These are phyloP conservation scores for Steinernema khuongi DNA, from an alignment of 1,140 invertebrate species.

Conservation along the genomic window DNA sequence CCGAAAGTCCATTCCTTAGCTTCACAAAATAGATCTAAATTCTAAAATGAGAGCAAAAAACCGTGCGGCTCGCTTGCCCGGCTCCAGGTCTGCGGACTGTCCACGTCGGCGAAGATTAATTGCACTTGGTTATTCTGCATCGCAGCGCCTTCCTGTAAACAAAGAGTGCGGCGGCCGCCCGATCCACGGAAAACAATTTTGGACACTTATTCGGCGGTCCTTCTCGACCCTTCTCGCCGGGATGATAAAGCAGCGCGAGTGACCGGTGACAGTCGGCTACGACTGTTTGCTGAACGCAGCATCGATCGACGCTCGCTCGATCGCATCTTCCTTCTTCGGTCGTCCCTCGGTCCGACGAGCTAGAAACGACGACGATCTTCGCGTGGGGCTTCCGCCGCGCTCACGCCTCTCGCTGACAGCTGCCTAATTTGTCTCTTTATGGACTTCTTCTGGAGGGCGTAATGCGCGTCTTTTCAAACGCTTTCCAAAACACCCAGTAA, in stretches of 20 bases:
- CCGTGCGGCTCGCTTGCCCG: too few relatives aligned
- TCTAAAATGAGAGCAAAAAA: too few relatives aligned
- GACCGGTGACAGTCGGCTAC: background rate
- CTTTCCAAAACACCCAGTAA: too few relatives aligned
- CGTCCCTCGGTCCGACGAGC: background rate
- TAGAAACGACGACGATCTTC: background rate
- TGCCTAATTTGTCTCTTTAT: too few relatives aligned
- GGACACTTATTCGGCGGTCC: background rate
- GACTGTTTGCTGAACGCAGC: background rate
- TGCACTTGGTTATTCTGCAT: constrained; percentile 8
- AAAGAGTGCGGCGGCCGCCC: background rate
- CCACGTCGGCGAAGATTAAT: constrained; percentile 7
- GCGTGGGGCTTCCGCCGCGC: background rate
- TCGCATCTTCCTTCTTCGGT: background rate
- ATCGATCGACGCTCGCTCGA: background rate
- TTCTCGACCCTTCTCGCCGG: background rate
- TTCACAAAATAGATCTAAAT: too few relatives aligned
- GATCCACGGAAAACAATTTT: background rate
- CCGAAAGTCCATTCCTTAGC: too few relatives aligned
- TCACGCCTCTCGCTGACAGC: too few relatives aligned
- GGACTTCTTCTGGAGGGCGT: too few relatives aligned
- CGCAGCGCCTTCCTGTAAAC: constrained; percentile 9
- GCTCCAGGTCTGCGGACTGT: too few relatives aligned
- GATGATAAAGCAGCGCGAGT: background rate
- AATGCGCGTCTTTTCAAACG: too few relatives aligned